Conservation (phyloP, 1,140 invertebrate genomes). For the Pogonomyrmex barbatus region DNA sequence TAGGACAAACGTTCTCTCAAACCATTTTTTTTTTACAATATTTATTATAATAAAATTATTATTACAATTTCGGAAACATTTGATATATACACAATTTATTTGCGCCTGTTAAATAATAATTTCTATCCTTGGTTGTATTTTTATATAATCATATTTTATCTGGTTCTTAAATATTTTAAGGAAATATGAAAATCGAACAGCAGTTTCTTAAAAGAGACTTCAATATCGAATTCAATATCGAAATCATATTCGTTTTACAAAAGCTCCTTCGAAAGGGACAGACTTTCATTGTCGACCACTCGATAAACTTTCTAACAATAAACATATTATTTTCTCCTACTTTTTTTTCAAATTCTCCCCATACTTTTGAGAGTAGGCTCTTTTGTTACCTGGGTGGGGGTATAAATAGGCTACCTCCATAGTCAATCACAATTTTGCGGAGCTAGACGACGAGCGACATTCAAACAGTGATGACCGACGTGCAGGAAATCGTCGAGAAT, state of each 20-base stretch:
- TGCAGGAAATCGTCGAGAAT: not conserved
- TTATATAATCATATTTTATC: slow-evolving; percentile 1
- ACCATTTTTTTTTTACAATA: not conserved
- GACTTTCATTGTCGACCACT: not conserved
- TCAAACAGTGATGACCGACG: not conserved
- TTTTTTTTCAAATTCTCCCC: not conserved
- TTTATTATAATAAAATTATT: not conserved
- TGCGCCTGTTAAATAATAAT: not conserved
- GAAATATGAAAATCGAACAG: no score
- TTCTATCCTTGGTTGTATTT: not conserved
- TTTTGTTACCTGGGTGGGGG: slow-evolving; percentile 20
- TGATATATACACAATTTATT: not conserved
- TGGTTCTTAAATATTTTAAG: not conserved
- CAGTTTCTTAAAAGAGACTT: not conserved
- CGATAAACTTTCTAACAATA: not conserved
- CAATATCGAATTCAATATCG: not conserved
- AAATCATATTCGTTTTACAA: not conserved
- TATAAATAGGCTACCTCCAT: slow-evolving; percentile 17
- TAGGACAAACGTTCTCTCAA: not conserved
- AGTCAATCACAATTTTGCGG: not conserved
- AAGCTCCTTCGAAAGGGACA: not conserved
- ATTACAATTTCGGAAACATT: not conserved
- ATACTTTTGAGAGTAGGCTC: not conserved
- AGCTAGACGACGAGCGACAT: slow-evolving; percentile 13
- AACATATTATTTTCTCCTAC: not conserved